These are phyloP conservation scores for Champsocephalus esox DNA, from an alignment of 2,797 vertebrate species.

Conservation along the genomic window DNA sequence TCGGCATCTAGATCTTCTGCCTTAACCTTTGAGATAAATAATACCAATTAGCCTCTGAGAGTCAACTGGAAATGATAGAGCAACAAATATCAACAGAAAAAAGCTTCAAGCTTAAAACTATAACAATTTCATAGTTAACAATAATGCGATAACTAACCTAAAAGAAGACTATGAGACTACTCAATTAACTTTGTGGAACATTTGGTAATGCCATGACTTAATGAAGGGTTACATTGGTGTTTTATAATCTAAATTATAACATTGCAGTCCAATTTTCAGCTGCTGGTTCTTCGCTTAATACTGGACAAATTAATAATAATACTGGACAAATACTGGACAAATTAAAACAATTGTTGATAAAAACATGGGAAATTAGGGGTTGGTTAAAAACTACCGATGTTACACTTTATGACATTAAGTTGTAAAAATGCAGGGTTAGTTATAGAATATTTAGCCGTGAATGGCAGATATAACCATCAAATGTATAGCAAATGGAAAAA, in stretches of 20 bases:
- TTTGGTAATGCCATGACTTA: neutral
- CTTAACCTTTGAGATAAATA: slow-evolving; percentile 70
- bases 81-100: neutral
- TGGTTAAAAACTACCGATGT: too few species aligned
- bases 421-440: neutral
- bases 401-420: neutral
- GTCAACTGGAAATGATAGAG: neutral
- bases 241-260: neutral
- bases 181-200: neutral
- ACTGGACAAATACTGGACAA: too few species aligned
- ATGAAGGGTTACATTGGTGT: neutral
- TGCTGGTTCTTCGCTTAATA: too few species aligned
- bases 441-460: neutral
- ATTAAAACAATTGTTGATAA: too few species aligned
- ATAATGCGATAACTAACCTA: neutral
- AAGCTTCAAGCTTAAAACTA: neutral
- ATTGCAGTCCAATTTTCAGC: too few species aligned
- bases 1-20: slow-evolving; percentile 82
- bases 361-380: too few species aligned
- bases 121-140: neutral
- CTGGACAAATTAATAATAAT: too few species aligned
- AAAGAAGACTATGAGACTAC: neutral
- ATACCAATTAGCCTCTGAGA: neutral
- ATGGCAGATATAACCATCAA: neutral
- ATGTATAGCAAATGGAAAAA: neutral